phyloP scores from a whole-genome alignment of 1,140 invertebrate species.

The Druon quercuslanigerum region DNA sequence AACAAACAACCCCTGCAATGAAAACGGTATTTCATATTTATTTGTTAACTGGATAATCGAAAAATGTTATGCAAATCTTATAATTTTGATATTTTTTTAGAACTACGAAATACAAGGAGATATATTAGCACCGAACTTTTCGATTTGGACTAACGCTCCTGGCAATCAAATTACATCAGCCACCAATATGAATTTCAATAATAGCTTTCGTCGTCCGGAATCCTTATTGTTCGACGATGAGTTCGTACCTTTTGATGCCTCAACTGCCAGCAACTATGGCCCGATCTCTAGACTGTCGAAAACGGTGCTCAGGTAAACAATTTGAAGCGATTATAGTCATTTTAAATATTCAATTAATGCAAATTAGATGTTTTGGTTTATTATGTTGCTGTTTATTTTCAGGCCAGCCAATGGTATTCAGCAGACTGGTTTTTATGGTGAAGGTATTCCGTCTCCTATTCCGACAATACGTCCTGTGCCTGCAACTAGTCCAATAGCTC shows the following conservation, averaged over 20 bases:
- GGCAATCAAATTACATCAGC: slow-evolving; percentile 66
- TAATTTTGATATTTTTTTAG: slow-evolving; percentile 49
- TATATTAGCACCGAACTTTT: slow-evolving; percentile 65
- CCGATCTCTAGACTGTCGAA: slow-evolving; percentile 85
- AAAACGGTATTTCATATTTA: slow-evolving; percentile 61
- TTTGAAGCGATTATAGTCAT: not conserved
- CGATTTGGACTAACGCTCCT: slow-evolving; percentile 72
- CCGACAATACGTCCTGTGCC: slow-evolving; percentile 75
- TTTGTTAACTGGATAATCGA: not conserved
- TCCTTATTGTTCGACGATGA: slow-evolving; percentile 83
- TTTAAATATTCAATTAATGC: not conserved
- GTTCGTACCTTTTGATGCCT: slow-evolving; percentile 85
- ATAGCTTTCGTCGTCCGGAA: slow-evolving; percentile 80
- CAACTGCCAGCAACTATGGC: slow-evolving; percentile 85
- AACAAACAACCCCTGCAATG: slow-evolving; percentile 72
- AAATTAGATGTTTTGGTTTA: slow-evolving; percentile 24
- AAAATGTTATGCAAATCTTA: not conserved
- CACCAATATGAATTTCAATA: slow-evolving; percentile 68
- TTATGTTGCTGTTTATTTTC: slow-evolving; percentile 33
- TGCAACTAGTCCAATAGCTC: slow-evolving; percentile 76
- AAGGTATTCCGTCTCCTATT: slow-evolving; percentile 65
- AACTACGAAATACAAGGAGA: slow-evolving; percentile 71
- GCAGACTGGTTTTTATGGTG: slow-evolving; percentile 68
- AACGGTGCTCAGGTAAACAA: slow-evolving; percentile 65
- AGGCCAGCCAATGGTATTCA: slow-evolving; percentile 66